These are phyloP conservation scores for Philaethria dido DNA, from an alignment of 2,888 invertebrate species.

Conservation along the genomic window DNA sequence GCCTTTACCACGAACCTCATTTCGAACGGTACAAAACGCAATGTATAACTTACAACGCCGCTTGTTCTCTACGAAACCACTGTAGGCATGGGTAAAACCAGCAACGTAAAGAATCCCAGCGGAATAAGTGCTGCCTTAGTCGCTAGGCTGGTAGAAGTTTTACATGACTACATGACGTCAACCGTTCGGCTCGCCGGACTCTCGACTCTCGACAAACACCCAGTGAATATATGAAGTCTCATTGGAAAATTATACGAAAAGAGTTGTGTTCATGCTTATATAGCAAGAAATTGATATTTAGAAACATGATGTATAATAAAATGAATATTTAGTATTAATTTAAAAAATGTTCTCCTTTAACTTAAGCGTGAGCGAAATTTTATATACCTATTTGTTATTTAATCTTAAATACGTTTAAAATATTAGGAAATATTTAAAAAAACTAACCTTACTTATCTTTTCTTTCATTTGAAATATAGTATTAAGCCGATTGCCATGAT, in stretches of 20 bases:
- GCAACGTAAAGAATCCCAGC: slow-evolving; percentile 57
- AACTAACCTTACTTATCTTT: not conserved
- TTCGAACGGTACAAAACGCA: slow-evolving; percentile 49
- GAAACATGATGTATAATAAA: not conserved
- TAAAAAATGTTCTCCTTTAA: not conserved
- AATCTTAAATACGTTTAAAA: not conserved
- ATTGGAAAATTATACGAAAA: slow-evolving; percentile 71
- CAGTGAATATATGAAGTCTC: slow-evolving; percentile 67
- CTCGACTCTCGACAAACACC: slow-evolving; percentile 78
- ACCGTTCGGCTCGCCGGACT: slow-evolving; percentile 80
- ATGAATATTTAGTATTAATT: not conserved
- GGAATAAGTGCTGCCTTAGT: slow-evolving; percentile 38
- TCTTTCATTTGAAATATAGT: not conserved
- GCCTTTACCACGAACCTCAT: slow-evolving; percentile 63
- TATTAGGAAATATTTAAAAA: not conserved
- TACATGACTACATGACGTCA: slow-evolving; percentile 80
- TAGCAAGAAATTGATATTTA: not conserved
- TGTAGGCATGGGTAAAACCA: slow-evolving; percentile 48
- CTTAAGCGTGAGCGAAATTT: not conserved
- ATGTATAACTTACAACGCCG: slow-evolving; percentile 61
- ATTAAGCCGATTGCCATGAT: slow-evolving; percentile 13
- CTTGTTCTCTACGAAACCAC: slow-evolving; percentile 46
- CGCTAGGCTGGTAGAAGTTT: slow-evolving; percentile 62
- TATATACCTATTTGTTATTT: not conserved
- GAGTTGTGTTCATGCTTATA: slow-evolving; percentile 47